Evolutionary conservation across 2,113 vertebrate genomes (phyloP).

Genomic region (Pelvicachromis taeniatus): DNA sequence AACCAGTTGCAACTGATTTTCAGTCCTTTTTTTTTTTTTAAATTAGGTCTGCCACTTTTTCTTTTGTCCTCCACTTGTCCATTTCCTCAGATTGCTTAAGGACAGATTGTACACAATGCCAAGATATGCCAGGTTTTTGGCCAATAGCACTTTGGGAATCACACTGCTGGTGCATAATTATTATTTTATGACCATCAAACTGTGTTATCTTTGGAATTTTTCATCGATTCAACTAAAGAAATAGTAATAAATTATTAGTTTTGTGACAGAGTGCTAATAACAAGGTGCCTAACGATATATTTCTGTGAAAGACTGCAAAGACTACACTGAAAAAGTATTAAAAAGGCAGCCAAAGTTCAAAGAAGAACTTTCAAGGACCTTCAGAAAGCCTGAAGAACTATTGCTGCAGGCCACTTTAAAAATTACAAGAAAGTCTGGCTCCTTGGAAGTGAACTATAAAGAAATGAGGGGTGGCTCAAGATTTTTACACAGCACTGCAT

Average conservation of each 20-base stretch:
- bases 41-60: not conserved
- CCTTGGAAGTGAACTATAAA: not conserved
- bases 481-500: not conserved
- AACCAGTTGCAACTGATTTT: not conserved
- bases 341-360: not conserved
- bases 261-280: not conserved
- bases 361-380: not conserved
- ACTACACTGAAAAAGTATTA: not conserved
- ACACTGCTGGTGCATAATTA: not conserved
- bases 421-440: not conserved
- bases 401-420: not conserved
- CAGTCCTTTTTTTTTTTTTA: not conserved
- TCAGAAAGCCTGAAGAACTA: not conserved
- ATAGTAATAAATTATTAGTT: not conserved
- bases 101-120: not conserved
- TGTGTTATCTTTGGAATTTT: not conserved
- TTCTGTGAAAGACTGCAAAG: not conserved
- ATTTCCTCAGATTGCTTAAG: not conserved
- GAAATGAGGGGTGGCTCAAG: not conserved
- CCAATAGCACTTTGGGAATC: not conserved
- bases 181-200: not conserved
- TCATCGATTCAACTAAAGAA: not conserved
- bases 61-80: not conserved
- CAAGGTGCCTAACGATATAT: not conserved
- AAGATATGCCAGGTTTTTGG: not conserved